Evolutionary conservation across 2,797 vertebrate genomes (phyloP).

Genomic region (Anas acuta): DNA sequence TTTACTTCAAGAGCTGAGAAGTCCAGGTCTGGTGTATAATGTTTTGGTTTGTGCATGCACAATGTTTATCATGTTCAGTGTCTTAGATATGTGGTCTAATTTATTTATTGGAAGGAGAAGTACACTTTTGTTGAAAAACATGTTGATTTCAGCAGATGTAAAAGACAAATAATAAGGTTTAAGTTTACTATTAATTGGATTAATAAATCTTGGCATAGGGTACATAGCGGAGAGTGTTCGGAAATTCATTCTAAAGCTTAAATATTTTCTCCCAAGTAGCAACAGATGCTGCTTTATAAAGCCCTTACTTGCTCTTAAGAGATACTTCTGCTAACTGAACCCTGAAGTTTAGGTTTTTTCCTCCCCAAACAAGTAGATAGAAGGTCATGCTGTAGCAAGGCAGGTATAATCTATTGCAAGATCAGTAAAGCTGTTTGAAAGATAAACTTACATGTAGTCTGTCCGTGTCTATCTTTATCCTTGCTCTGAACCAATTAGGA

Average conservation of each 20-base stretch:
- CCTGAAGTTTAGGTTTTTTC: neutral
- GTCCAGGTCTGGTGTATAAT: rapidly evolving
- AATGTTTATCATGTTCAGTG: neutral
- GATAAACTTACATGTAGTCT: slow-evolving; percentile 35
- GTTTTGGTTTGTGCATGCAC: neutral
- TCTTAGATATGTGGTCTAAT: neutral
- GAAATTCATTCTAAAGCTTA: neutral
- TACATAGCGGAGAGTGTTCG: neutral
- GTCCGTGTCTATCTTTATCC: slow-evolving; percentile 56
- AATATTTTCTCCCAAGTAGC: neutral
- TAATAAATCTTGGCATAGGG: neutral
- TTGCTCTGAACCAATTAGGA: slow-evolving; percentile 51
- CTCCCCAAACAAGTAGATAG: neutral
- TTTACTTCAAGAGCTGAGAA: neutral
- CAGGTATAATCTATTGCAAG: neutral
- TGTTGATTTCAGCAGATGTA: neutral
- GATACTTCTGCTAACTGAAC: neutral
- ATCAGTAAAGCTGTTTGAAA: slow-evolving; percentile 45
- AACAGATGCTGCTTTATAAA: neutral
- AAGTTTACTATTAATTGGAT: neutral
- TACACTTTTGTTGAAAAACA: neutral
- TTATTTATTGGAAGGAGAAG: neutral
- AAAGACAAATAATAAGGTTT: neutral
- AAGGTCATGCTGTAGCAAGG: slow-evolving; percentile 8
- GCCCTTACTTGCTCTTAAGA: neutral